phyloP scores from a whole-genome alignment of 2,888 invertebrate genomes.

The Stramonita haemastoma region DNA sequence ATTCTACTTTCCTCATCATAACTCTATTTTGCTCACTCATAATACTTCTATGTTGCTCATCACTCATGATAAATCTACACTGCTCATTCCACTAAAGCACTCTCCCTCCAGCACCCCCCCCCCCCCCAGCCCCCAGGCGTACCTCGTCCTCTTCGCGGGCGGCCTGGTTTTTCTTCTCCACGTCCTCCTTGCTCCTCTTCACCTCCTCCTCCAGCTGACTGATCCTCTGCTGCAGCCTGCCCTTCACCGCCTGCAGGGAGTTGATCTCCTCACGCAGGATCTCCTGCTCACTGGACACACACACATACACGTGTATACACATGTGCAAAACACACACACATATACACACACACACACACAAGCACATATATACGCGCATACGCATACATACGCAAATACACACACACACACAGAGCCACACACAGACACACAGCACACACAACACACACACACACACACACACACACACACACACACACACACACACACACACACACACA shows the following conservation, averaged over 20 bases:
- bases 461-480: too few species aligned
- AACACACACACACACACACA: background rate
- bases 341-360: background rate
- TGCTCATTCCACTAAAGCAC: too few species aligned
- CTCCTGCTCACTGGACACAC: constrained; percentile 85
- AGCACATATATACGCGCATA: background rate
- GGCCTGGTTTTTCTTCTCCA: constrained; percentile 79
- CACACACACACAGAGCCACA: background rate
- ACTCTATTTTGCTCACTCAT: too few species aligned
- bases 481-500: too few species aligned
- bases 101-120: too few species aligned
- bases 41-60: too few species aligned
- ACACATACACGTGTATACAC: background rate
- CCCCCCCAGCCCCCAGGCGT: too few species aligned
- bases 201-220: constrained; percentile 93
- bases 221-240: constrained; percentile 88
- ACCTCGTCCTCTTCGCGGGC: constrained; percentile 68
- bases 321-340: too few species aligned
- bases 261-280: constrained; percentile 95
- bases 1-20: too few species aligned
- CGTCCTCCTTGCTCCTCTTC: constrained; percentile 86
- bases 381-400: background rate
- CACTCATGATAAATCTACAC: too few species aligned
- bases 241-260: constrained; percentile 89
- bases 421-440: background rate